These are phyloP conservation scores for Upupa epops DNA, from an alignment of 2,113 vertebrate genomes.

Conservation along the genomic window DNA sequence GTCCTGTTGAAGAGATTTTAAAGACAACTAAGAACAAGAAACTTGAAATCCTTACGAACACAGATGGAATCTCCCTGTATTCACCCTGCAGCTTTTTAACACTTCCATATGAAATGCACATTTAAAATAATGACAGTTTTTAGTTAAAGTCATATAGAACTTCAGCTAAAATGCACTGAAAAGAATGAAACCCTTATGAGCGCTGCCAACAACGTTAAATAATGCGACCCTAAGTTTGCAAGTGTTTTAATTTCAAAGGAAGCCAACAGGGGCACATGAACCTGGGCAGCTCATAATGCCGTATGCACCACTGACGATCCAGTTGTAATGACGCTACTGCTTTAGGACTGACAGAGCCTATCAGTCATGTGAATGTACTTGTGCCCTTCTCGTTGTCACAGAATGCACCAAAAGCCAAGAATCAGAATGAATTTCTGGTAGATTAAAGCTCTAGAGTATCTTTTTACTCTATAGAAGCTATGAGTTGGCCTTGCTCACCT, in stretches of 20 bases:
- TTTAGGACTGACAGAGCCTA: background rate
- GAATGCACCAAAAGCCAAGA: background rate
- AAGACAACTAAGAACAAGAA: background rate
- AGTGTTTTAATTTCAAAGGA: background rate
- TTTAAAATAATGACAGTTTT: background rate
- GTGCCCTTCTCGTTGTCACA: background rate
- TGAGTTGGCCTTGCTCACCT: background rate
- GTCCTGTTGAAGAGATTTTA: slow-evolving; percentile 78
- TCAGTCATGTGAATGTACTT: background rate
- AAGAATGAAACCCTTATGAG: background rate
- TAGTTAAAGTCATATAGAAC: background rate
- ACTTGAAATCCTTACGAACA: background rate
- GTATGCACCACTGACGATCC: background rate
- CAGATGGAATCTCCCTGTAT: background rate
- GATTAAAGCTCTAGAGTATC: background rate
- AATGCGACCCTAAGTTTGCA: background rate
- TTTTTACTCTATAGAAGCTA: background rate
- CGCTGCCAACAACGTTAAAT: background rate
- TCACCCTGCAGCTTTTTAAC: background rate
- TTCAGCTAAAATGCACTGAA: background rate
- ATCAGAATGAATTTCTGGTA: background rate
- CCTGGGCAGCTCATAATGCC: background rate
- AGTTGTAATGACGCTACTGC: background rate
- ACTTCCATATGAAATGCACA: background rate
- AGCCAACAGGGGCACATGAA: accelerated